Base-by-base conservation (phyloP, 2,113 vertebrate genomes). In the Hippolais icterina region DNA sequence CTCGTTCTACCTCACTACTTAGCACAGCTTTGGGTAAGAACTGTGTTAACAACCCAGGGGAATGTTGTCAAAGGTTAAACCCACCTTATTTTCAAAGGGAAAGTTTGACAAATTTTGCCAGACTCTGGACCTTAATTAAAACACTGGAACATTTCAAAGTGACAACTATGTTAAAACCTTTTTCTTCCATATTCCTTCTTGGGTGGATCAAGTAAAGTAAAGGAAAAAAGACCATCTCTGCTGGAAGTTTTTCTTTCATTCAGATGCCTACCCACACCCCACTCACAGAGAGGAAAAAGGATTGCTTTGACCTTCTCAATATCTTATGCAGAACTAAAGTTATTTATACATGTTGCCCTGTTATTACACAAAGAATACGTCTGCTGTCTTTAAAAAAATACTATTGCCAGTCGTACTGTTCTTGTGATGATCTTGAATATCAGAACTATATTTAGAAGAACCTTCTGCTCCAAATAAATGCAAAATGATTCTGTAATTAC, bases 131-230 rank as follows among this genome's bases (percentile, higher is more conserved):
- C 61, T 91, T 95, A 96, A 97, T 97, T 97, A 97, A 97, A 94
- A 94, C 93, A 91, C 87, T 93, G 86, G 78, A 93, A 93, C 59
- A 93, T 96, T 95, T 96, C 92, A 95, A 97, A 95, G 59, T 89
- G 52, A 53, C 70, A 91, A 90, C 81, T 80, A 31, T 49, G 50
- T 93, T 85, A 70, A 80, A 15, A 28, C 4, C 8, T 64, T 31
- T 77, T 52, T 60, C 49, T 76, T 20, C 20, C 64, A 3, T 94
- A 21, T 68, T 86, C n/a, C 17, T 80, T 70, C 70, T 66, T 78
- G 90, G 71, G 71, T 70, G 63, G 79, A 86, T 86, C 94, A 94
- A 89, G 42, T 63, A 50, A 83, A 88, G 14, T 29, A 65, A 83
- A 92, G 61, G 19, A 53, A 76, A 71, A 89, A 91, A 72, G 18